Base-by-base conservation (phyloP, 1,140 invertebrate species). In the Oreohelix idahoensis region DNA sequence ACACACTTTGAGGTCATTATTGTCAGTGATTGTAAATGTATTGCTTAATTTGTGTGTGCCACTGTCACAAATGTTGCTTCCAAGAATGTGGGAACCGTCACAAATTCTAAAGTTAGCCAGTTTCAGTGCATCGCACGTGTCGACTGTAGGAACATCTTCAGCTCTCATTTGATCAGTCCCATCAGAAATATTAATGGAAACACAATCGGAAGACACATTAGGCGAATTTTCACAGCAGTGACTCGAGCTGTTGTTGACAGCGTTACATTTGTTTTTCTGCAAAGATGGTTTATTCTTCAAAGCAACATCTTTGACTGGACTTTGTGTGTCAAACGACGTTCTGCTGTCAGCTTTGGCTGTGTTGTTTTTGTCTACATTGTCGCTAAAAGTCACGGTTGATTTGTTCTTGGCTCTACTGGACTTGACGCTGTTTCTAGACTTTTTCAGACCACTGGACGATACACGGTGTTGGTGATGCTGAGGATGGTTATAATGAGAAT, bases 371-470 rank as follows among this genome's bases (percentile, higher is more conserved):
- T 38, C 73, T 29, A 8, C 75, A n/a, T 23, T 58, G 2, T 77
- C 75, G 2, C 17, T 8, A 17, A 36, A 77, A 13, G 75, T 36
- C 1, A 77, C 32, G 32, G 1, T 77, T 20, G 8, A 32, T 29
- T 51, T 77, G 49, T 39, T 36, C 35, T 20, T 63, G 51, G 51
- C 26, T 23, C 80, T n/a, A 17, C 51, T 77, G 23, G 15, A 53
- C 29, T 77, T 77, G 26, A 77, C 32, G 32, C 75, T 77, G 49
- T 77, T 77, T 53, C 45, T 49, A 23, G 75, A 77, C 23, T 77
- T 77, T 36, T 77, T 77, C 29, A 77, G 23, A 2, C 75, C 75
- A 15, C 49, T 36, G 11, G 75, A 77, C 0, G 75, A 77, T 20
- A 36, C 29, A 29, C 63, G 63, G 32, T 66, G 63, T 5, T 66